Percentiles rank a stretch among this genome's conserved stretches.
phyloP scores from a whole-genome alignment of 2,797 vertebrate species.

The Rhinogobio ventralis region DNA sequence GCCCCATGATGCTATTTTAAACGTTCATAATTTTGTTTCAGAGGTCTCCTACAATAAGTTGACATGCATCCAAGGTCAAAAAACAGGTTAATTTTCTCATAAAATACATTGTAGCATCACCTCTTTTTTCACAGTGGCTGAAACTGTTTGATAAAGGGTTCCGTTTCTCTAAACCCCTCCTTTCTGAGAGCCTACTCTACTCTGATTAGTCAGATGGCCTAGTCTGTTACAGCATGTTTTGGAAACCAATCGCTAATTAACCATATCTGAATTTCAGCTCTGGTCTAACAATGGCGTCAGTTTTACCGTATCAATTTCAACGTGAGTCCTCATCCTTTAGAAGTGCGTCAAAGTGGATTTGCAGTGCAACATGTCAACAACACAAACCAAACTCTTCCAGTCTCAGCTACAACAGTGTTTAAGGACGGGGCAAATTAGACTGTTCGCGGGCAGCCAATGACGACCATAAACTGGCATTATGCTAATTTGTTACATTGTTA shows the following conservation, averaged over 20 bases:
- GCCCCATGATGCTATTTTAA: neutral
- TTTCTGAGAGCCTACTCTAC: neutral
- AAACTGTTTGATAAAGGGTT: neutral
- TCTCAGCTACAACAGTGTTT: too few relatives aligned
- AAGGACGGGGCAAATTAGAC: too few relatives aligned
- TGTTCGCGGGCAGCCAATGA: too few relatives aligned
- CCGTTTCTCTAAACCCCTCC: neutral
- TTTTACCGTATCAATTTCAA: too few relatives aligned
- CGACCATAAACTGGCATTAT: neutral
- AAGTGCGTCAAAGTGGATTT: neutral
- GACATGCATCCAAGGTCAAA: neutral
- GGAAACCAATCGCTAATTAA: neutral
- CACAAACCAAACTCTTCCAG: too few relatives aligned
- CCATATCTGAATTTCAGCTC: neutral
- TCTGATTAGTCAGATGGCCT: neutral
- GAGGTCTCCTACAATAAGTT: neutral
- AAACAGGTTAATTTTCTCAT: neutral
- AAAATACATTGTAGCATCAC: neutral
- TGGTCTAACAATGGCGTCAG: too few relatives aligned
- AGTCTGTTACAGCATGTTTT: neutral
- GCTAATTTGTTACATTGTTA: neutral
- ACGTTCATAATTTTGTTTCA: neutral
- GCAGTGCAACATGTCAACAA: too few relatives aligned
- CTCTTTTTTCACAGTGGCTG: neutral
- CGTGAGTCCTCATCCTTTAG: neutral